Conservation (phyloP, 2,113 vertebrate genomes). For the Chaetodon trifascialis region DNA sequence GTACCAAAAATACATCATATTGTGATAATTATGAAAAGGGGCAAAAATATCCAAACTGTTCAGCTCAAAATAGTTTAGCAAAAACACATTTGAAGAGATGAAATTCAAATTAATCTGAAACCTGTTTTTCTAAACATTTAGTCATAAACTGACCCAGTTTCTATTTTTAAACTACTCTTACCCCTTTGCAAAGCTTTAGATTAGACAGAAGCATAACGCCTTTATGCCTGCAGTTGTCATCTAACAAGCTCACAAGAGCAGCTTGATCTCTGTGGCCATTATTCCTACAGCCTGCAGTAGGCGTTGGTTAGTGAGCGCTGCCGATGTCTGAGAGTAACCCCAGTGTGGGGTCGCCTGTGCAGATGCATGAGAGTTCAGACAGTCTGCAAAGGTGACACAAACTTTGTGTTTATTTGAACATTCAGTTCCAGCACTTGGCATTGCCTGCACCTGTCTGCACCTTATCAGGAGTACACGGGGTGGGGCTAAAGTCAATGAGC, state of each 20-base stretch:
- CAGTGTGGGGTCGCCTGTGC: neutral
- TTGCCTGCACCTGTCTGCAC: neutral
- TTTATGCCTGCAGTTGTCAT: neutral
- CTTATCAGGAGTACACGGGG: constrained; percentile 21
- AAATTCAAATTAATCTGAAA: neutral
- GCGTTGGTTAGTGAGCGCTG: neutral
- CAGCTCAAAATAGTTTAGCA: no score
- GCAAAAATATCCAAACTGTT: neutral
- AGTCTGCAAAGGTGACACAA: neutral
- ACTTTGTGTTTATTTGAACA: constrained; percentile 13
- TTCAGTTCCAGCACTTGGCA: constrained; percentile 11
- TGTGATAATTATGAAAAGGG: neutral
- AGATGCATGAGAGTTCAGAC: neutral
- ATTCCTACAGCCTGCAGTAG: neutral
- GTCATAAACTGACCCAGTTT: neutral
- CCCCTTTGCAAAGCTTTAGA: neutral
- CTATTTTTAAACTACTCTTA: neutral
- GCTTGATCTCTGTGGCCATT: neutral
- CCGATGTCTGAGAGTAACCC: neutral
- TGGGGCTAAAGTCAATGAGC: constrained; percentile 20
- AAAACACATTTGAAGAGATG: neutral
- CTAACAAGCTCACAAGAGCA: no score
- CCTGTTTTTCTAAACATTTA: neutral
- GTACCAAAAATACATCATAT: neutral
- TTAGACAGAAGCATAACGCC: constrained; percentile 8